Base-by-base conservation (phyloP, 2,888 invertebrate genomes). In the Tetragonula carbonaria region DNA sequence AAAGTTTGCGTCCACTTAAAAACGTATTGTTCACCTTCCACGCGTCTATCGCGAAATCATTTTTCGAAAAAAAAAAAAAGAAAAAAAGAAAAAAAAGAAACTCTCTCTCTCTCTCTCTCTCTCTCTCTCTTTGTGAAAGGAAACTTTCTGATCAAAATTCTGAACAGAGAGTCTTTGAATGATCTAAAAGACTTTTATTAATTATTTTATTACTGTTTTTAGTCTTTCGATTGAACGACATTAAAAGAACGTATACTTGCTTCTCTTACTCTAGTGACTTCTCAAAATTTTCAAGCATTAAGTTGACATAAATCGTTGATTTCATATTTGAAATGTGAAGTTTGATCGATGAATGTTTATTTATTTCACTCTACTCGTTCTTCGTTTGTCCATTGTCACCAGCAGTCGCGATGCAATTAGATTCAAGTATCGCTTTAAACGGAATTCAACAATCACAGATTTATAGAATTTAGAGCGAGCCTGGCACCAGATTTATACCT, bases 401-500 rank as follows among this genome's bases (percentile, higher is more conserved):
- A 53, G 23, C 16, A 16, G 68, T 8, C n/a, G 21, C 18, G 16
- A 57, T 57, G 21, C 45, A 45, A 2, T 45, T 45, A 68, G 33
- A 2, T n/a, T 57, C 16, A 28, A 66, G 59, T 51, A 77, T 72
- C 72, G 16, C 80, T 86, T 76, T 76, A 78, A 78, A 75, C 67
- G 82, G 77, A 80, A 80, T 82, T 78, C 73, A 68, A 28, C 72
- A 53, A 70, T 28, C 67, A 68, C 67, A 68, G 53, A 72, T 82
- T 86, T 59, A 71, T 38, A 77, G 72, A 78, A 80, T 76, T 87
- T 72, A 73, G 77, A 77, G 45, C 78, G 66, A 73, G 67, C 62
- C 87, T 87, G 89, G 86, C 89, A 89, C 89, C 89, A 59, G 81
- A 82, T 84, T 87, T 88, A 82, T 83, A 70, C 28, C 57, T 63